Evolutionary conservation across 35 echinoderm and acorn worm species (phyloP), one percentile per base, ranked within the genome.

Genomic region (Heliocidaris tuberculata): DNA sequence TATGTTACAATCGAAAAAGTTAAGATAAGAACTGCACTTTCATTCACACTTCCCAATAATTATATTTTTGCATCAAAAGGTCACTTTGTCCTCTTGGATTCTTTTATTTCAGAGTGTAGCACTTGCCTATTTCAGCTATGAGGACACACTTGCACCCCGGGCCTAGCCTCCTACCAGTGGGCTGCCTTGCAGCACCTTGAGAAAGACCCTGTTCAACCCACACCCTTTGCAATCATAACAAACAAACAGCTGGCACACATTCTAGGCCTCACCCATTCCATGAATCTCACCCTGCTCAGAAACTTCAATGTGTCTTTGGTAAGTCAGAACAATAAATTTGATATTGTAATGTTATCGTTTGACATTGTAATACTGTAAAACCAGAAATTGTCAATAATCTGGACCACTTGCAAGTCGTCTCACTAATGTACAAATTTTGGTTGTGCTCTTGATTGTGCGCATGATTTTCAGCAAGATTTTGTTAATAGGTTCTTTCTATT

Each of bases 241-340:
- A 99, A 95, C 31, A 59, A 60, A 93, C 50, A 85, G 3, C 87
- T 99, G 30, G 98, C 98, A 11, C 86, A 30, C 29, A 65, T 27
- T 31, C 47, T 97, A 32, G 93, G 94, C 27, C 48, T 99, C 32
- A 17, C 50, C 12, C 32, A 95, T 31, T 71, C 96, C 35, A 93
- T 94, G 93, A 91, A 90, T 24, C 31, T 97, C 56, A 93, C 95
- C 21, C 88, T 99, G 27, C 49, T 95, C 24, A 95, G 97, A 59
- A 95, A 88, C 27, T 92, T 99, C 86, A 99, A 99, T 86, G 85
- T 59, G n/a, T 94, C 98, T 47, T 56, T 96, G 85, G 98, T 99
- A 93, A 97, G 98, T 96, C 29, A 6, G 35, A 3, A 42, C 0
- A 42, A 27, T 95, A 27, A n/a, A 94, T 59, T 27, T 59, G 32